Base-by-base conservation (phyloP, 1,140 invertebrate genomes). In the Dolichoris vasculosae region DNA sequence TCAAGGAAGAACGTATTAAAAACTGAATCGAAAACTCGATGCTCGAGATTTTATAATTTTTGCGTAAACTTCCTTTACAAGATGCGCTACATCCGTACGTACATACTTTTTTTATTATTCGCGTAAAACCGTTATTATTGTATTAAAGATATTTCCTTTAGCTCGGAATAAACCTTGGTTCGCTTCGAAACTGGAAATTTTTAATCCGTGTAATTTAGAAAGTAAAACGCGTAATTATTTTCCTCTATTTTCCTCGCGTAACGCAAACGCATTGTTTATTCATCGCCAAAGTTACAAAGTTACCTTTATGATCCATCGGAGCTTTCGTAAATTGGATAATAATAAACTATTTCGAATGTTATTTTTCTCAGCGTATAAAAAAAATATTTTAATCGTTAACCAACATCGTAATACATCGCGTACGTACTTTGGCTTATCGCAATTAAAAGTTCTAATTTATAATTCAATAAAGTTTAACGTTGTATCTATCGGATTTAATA, bases 271-370 rank as follows among this genome's bases (percentile, higher is more conserved):
- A 32, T 64, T 64, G 7, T 32, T 30, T 32, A 32, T 64, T 30
- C 32, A 64, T 32, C 63, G 15, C 30, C 7, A 64, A 30, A 64
- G 63, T 3, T 30, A 32, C 63, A 32, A 64, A 64, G 9, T 64
- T 59, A n/a, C n/a, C n/a, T n/a, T 59, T 64, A 64, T 64, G 30
- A 64, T 7, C 30, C 63, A 64, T 64, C 32, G 32, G 63, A 30
- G n/a, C 3, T 4, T 30, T 64, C 7, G 32, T 2, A 17, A 64
- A 64, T 32, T 30, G 20, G 63, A 64, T 26, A 64, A 64, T 64
- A 64, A 30, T 64, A 64, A 64, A 64, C 63, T 32, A 30, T 64
- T 64, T 64, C n/a, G n/a, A n/a, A n/a, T n/a, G n/a, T n/a, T n/a
- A n/a, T n/a, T n/a, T n/a, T n/a, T n/a, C n/a, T n/a, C n/a, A n/a